Evolutionary conservation across 1,140 invertebrate species (phyloP), one percentile per base, ranked within the genome.

Genomic region (Carposina sasakii): DNA sequence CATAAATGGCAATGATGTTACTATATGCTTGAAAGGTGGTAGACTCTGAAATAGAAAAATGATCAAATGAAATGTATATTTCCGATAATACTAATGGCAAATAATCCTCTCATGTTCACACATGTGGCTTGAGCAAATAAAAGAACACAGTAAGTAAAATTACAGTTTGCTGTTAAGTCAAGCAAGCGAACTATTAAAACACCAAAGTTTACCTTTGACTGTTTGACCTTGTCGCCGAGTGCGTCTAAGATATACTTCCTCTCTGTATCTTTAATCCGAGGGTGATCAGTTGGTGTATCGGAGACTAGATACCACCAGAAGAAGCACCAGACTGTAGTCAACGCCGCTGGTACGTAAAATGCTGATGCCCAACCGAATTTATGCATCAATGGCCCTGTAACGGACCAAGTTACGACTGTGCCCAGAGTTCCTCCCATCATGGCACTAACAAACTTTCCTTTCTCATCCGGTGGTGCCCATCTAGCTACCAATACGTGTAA

Each of bases 401-500:
- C 63, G 0, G 91, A 87, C 86, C 92, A 91, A 1, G 92, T 91
- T 2, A 93, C 86, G 0, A 94, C 89, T 0, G 92, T 94, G 26
- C 93, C 93, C 23, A 94, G 87, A 1, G 91, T 91, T 9, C 91
- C 91, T 19, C 92, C 92, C 90, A 91, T 86, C 66, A 93, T 86
- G 10, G 90, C 89, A 63, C 90, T 91, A 0, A 91, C 87, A 63
- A 93, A 93, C 77, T 92, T 92, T 39, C 91, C 92, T 70, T 92
- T 92, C 62, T 93, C 92, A 13, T 87, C 87, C n/a, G 91, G 91
- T 8, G 92, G 92, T 0, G 90, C 89, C 92, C 92, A 93, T 60
- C 89, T 86, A 0, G 91, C 91, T 21, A 93, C 90, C 60, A 93
- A 76, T 21, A 87, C 90, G 54, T 93, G 91, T 12, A 91, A 81